Percentiles rank a stretch among this genome's conserved stretches.
phyloP scores from a whole-genome alignment of 1,140 invertebrate genomes.

The Globodera rostochiensis region DNA sequence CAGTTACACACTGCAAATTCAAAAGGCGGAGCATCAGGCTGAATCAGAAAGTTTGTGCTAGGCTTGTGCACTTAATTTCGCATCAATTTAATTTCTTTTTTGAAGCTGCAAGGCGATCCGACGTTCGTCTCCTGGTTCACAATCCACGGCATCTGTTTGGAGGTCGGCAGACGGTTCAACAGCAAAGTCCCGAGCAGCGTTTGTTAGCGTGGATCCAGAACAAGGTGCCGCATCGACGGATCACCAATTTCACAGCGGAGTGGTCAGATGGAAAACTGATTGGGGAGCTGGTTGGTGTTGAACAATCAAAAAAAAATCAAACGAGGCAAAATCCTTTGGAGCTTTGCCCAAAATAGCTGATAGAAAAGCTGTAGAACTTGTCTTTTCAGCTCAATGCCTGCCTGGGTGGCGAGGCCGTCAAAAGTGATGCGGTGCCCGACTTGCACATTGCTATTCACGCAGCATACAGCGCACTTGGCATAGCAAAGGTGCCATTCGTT shows the following conservation, averaged over 20 bases:
- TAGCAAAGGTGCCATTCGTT: slow-evolving; percentile 81
- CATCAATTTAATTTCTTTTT: not conserved
- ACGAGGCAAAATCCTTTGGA: no score
- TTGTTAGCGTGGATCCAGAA: slow-evolving; percentile 86
- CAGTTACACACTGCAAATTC: slow-evolving; percentile 79
- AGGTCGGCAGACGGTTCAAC: slow-evolving; percentile 21
- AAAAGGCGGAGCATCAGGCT: slow-evolving; percentile 53
- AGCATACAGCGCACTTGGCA: slow-evolving; percentile 85
- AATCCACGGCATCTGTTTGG: not conserved
- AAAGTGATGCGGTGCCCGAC: slow-evolving; percentile 79
- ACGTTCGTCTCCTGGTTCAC: not conserved
- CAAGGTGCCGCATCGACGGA: slow-evolving; percentile 74
- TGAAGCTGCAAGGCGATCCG: not conserved
- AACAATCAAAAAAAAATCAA: no score
- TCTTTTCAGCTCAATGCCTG: slow-evolving; percentile 75
- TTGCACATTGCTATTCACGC: slow-evolving; percentile 87
- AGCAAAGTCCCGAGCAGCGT: slow-evolving; percentile 67
- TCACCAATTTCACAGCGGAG: slow-evolving; percentile 88
- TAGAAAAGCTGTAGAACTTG: not conserved
- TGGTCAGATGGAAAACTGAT: slow-evolving; percentile 90
- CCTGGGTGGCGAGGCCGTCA: slow-evolving; percentile 80
- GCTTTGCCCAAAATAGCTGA: not conserved
- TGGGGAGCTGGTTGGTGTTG: slow-evolving; percentile 74
- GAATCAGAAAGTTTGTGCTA: slow-evolving; percentile 12
- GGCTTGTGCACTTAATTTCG: not conserved